Evolutionary conservation across 2,113 vertebrate genomes (phyloP).

Genomic region (Puntigrus tetrazona): DNA sequence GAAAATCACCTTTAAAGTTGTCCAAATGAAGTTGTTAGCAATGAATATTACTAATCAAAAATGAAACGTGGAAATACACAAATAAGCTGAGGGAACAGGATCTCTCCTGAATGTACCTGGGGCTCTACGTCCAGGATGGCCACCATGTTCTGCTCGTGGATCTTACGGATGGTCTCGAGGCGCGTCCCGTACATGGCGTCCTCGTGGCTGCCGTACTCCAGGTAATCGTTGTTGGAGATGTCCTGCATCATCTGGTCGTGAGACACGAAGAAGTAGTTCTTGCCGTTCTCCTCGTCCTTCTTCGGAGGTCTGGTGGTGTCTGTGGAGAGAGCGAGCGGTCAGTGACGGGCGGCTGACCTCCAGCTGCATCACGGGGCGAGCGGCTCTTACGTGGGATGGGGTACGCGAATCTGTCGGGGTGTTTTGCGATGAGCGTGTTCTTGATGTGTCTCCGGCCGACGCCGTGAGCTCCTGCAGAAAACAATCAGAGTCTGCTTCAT

Average conservation of each 20-base stretch:
- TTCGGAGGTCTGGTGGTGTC: conserved; percentile 97
- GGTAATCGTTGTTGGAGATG: conserved; percentile 98
- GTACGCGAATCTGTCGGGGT: conserved; percentile 96
- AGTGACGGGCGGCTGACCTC: not conserved
- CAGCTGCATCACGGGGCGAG: not conserved
- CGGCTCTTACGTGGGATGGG: conserved; percentile 95
- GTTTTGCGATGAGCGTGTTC: conserved; percentile 97
- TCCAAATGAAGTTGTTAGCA: no score
- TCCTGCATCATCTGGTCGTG: conserved; percentile 99
- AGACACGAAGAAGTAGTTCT: conserved; percentile 97
- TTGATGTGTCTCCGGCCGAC: conserved; percentile 98
- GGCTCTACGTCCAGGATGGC: conserved; percentile 97
- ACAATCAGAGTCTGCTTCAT: not conserved
- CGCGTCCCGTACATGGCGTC: conserved; percentile 98
- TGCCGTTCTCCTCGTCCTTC: conserved; percentile 98
- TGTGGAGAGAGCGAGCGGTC: conserved; percentile 58
- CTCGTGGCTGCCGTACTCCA: conserved; percentile 99
- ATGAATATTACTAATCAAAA: no score
- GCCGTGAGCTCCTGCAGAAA: conserved; percentile 87
- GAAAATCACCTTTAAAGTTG: no score
- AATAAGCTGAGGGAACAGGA: no score
- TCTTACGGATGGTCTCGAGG: conserved; percentile 96
- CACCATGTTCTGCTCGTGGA: conserved; percentile 91
- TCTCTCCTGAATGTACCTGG: no score
- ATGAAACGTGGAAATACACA: no score